These are phyloP conservation scores for Pheosia gnoma DNA, from an alignment of 2,888 invertebrate species.

Conservation along the genomic window DNA sequence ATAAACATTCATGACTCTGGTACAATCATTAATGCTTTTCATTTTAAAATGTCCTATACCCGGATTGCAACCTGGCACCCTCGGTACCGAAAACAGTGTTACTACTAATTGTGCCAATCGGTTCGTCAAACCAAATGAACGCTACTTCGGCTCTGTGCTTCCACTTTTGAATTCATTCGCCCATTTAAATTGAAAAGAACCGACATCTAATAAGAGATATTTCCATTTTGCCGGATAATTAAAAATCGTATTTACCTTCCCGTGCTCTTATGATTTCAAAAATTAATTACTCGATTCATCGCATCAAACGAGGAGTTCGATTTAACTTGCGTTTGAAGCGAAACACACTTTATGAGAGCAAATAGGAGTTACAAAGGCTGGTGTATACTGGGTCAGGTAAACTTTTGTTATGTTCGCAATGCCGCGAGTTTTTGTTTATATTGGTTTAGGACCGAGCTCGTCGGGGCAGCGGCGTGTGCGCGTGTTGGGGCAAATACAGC, in stretches of 20 bases:
- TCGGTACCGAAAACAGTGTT: no score
- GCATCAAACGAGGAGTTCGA: slow-evolving; percentile 21
- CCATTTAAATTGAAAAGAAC: slow-evolving; percentile 13
- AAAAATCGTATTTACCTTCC: slow-evolving; percentile 24
- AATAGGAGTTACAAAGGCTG: slow-evolving; percentile 21
- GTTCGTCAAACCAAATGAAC: no score
- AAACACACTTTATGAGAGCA: slow-evolving; percentile 29
- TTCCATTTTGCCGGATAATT: slow-evolving; percentile 33
- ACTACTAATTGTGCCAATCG: no score
- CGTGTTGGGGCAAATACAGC: slow-evolving; percentile 34
- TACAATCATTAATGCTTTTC: no score
- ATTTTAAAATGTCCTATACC: no score
- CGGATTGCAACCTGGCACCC: no score
- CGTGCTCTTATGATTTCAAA: slow-evolving; percentile 27
- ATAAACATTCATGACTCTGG: no score
- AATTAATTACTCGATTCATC: slow-evolving; percentile 28
- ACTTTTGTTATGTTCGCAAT: slow-evolving; percentile 39
- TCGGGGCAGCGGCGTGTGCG: slow-evolving; percentile 42
- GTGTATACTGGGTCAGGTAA: slow-evolving; percentile 48
- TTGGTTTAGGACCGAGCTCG: slow-evolving; percentile 70
- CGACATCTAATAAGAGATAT: slow-evolving; percentile 12
- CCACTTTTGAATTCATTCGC: background rate
- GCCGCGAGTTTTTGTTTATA: slow-evolving; percentile 50
- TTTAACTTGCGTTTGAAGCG: slow-evolving; percentile 17
- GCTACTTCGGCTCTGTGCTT: background rate